Base-by-base conservation (phyloP, 2,797 vertebrate species). In the Enteromius trimaculatus region DNA sequence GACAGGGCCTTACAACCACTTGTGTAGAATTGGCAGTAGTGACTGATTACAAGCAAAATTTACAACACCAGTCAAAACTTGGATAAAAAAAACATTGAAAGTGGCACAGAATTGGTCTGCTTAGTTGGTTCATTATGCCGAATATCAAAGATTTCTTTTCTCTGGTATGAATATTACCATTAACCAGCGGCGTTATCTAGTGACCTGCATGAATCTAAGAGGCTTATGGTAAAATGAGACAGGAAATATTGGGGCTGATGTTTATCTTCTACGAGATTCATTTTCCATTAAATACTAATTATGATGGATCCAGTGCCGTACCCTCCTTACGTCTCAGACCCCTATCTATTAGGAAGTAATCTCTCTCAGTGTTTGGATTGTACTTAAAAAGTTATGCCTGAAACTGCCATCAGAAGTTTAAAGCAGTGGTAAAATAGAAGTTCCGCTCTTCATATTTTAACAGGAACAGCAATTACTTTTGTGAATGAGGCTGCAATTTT, bases 381-480 rank as follows among this genome's bases (percentile, higher is more conserved):
- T 66, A 68, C 53, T 87, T 68, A 31, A 82, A 84, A 84, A 84
- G 66, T 81, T 85, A 60, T 68, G 79, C 60, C 21, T 62, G 71
- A 69, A 83, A 71, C 74, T 60, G 11, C 37, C 82, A 42, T 76
- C 71, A 51, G 79, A 77, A 70, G 78, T 42, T 74, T 55, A 83
- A 82, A 84, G 82, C 55, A 70, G 82, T 55, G 65, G 79, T 75
- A 81, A 76, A 82, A 80, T 58, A 76, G 82, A 78, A 77, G 69
- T 76, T 65, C 76, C 16, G 51, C 58, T 86, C 44, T 81, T 87
- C 82, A 80, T 82, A 83, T 86, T 82, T 77, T 85, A 86, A 80
- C 71, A 53, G 58, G 71, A 77, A 88, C 64, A 21, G 84, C 85
- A 91, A 91, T 92, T 89, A 90, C 88, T 84, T 85, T 84, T 76